Percentiles rank a stretch among this genome's conserved stretches.
phyloP scores from a whole-genome alignment of 2,797 vertebrate species.

The Centroberyx gerrardi region DNA sequence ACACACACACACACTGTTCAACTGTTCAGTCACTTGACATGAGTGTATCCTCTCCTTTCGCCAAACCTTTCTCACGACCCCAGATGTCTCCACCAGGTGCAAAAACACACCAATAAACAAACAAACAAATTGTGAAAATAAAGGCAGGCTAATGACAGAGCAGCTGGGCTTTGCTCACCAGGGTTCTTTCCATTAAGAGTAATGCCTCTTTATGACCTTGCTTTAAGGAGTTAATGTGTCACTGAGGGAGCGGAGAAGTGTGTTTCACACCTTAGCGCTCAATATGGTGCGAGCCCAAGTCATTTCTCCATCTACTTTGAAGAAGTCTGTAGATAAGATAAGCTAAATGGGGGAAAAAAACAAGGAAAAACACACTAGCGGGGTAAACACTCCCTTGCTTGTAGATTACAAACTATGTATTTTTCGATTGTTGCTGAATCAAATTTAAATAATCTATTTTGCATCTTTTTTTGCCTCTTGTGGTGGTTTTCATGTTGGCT shows the following conservation, averaged over 20 bases:
- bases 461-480: too few species aligned
- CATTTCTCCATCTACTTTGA: constrained; percentile 50
- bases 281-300: constrained; percentile 28
- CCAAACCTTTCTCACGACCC: constrained; percentile 70
- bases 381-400: too few species aligned
- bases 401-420: too few species aligned
- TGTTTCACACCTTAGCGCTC: constrained; percentile 43
- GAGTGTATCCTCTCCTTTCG: constrained; percentile 19
- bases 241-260: constrained; percentile 36
- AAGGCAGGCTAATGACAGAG: constrained; percentile 70
- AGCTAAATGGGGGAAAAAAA: not conserved
- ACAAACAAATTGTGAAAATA: constrained; percentile 78
- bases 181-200: constrained; percentile 64
- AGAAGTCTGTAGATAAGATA: not conserved
- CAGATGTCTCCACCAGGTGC: constrained; percentile 66
- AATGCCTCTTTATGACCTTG: constrained; percentile 68
- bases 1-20: not conserved
- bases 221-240: constrained; percentile 59
- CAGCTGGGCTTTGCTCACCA: constrained; percentile 71
- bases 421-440: too few species aligned
- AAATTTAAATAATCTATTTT: too few species aligned
- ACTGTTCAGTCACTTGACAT: constrained; percentile 10
- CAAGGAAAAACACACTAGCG: too few species aligned
- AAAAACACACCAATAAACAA: constrained; percentile 76
- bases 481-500: too few species aligned